phyloP scores from a whole-genome alignment of 2,888 invertebrate species.

The Aethes cnicana region DNA sequence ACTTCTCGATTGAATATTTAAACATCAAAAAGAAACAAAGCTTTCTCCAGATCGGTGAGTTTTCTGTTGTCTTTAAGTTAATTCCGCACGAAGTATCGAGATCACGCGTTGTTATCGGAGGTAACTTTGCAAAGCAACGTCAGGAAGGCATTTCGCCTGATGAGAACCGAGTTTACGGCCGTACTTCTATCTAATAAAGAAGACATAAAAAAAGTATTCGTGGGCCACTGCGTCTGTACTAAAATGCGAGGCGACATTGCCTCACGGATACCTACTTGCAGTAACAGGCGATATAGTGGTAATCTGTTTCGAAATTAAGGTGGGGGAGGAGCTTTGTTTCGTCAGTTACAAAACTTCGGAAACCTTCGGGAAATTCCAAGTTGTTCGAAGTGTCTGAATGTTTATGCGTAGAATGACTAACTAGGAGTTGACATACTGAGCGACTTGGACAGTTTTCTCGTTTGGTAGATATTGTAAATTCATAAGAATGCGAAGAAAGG shows the following conservation, averaged over 20 bases:
- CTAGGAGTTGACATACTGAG: conserved; percentile 26
- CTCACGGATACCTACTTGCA: conserved; percentile 14
- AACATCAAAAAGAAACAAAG: not conserved
- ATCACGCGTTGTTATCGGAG: conserved; percentile 4
- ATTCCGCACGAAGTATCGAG: no score
- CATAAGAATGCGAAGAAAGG: conserved; percentile 30
- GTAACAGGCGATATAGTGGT: not conserved
- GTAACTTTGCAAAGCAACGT: conserved; percentile 35
- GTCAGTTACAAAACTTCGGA: conserved; percentile 10
- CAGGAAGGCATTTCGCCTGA: conserved; percentile 50
- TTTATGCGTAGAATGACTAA: conserved; percentile 22
- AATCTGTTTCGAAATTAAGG: conserved; percentile 10
- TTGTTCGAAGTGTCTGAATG: conserved; percentile 9
- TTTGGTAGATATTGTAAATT: conserved; percentile 27
- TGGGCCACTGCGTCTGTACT: conserved; percentile 38
- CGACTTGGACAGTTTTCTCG: conserved; percentile 25
- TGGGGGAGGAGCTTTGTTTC: not conserved
- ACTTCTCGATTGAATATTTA: not conserved
- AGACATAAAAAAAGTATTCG: conserved; percentile 58
- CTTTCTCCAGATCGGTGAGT: no score
- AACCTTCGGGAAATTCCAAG: conserved; percentile 24
- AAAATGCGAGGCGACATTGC: conserved; percentile 25
- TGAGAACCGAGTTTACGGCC: conserved; percentile 61
- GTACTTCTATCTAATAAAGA: conserved; percentile 62
- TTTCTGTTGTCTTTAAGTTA: no score